Evolutionary conservation across 2,797 vertebrate genomes (phyloP).

Genomic region (Myoxocephalus aenaeus): DNA sequence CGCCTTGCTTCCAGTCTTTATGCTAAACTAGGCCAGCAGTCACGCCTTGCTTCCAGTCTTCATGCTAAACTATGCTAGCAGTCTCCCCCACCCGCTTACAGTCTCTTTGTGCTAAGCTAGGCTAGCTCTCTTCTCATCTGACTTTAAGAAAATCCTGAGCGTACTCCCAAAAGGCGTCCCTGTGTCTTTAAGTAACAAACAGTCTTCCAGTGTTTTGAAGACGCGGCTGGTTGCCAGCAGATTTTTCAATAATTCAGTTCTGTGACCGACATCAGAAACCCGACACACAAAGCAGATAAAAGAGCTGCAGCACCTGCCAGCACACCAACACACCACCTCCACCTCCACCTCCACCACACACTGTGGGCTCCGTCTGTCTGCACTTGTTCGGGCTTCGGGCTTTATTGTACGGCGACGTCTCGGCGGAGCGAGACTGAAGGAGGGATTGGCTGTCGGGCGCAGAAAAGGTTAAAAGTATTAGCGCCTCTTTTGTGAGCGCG

Average conservation of each 20-base stretch:
- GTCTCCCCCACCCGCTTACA: background rate
- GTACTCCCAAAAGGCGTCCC: background rate
- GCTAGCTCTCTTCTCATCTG: background rate
- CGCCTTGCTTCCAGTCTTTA: no score
- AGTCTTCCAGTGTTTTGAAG: slow-evolving; percentile 28
- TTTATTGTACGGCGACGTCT: slow-evolving; percentile 30
- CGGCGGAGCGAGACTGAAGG: slow-evolving; percentile 16
- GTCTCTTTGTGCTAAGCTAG: background rate
- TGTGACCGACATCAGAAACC: slow-evolving; percentile 17
- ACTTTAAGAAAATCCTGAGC: background rate
- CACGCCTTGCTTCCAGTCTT: background rate
- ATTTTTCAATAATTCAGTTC: slow-evolving; percentile 1
- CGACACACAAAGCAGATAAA: slow-evolving; percentile 31
- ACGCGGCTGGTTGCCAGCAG: slow-evolving; percentile 3
- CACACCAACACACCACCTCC: slow-evolving; percentile 1
- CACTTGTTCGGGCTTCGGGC: slow-evolving; percentile 40
- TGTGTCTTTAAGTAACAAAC: background rate
- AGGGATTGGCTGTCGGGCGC: slow-evolving; percentile 22
- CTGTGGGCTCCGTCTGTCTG: slow-evolving; percentile 26
- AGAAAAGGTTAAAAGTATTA: slow-evolving; percentile 26
- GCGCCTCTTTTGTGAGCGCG: slow-evolving; percentile 48
- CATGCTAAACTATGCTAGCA: background rate
- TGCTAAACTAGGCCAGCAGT: background rate
- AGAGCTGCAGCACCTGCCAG: slow-evolving; percentile 31
- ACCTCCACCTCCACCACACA: slow-evolving; percentile 4